These are phyloP conservation scores for Galeopsomyia nigrocyanea DNA, from an alignment of 2,888 invertebrate species.

Conservation along the genomic window DNA sequence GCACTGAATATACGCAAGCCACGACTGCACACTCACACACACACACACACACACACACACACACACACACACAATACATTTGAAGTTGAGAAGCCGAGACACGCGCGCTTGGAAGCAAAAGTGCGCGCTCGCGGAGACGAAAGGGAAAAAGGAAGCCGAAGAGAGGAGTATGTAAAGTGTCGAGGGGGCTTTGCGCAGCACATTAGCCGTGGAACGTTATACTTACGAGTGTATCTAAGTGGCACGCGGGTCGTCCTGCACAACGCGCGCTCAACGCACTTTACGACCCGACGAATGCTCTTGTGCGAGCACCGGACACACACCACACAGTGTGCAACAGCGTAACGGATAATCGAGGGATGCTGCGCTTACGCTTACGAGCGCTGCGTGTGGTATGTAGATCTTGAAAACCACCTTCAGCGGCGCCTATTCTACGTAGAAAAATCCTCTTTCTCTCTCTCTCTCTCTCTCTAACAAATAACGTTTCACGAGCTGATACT, in stretches of 20 bases:
- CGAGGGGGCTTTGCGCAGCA: conserved; percentile 1
- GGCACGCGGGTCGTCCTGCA: neutral
- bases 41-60: no score
- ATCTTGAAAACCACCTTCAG: no score
- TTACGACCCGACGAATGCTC: conserved; percentile 37
- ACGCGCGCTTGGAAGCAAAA: neutral
- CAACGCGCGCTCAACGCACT: neutral
- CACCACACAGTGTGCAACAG: no score
- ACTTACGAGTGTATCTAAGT: conserved; percentile 3
- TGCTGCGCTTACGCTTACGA: neutral
- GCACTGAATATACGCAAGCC: no score
- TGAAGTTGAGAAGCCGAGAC: neutral
- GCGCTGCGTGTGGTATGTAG: no score
- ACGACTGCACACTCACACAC: no score
- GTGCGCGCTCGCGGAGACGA: no score
- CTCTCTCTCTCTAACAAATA: no score
- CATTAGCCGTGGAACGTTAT: conserved; percentile 16
- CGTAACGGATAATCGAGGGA: conserved; percentile 21
- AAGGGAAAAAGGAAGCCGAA: neutral
- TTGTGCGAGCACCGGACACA: neutral
- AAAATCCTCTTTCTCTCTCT: no score
- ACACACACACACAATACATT: no score
- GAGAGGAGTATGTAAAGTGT: conserved; percentile 9
- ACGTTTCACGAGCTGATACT: no score
- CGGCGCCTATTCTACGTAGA: no score